Evolutionary conservation across 2,113 vertebrate genomes (phyloP), one percentile per base, ranked within the genome.

Genomic region (Arvicanthis niloticus): DNA sequence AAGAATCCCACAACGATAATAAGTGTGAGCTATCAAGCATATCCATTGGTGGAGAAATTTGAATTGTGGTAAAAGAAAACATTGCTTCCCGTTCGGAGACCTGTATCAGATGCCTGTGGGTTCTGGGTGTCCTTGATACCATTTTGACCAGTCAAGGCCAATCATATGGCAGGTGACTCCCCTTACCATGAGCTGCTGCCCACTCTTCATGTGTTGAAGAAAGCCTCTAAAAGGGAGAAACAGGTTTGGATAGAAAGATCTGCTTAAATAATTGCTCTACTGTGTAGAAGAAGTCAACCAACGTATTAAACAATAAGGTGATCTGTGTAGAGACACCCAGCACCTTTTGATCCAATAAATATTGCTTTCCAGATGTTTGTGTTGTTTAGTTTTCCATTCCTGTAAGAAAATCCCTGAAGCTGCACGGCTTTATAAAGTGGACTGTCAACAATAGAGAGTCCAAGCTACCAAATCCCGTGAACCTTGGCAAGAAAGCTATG

Each of bases 11-110:
- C 60, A 51, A 29, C 53, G 58, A 24, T 56, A 81, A 85, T 93
- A 93, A 67, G 60, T 51, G 58, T 62, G 80, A 42, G 45, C 67
- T 82, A 70, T 82, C 65, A 96, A 96, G 40, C n/a, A 37, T 48
- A 86, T 89, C 85, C 42, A 60, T 91, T 82, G 67, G 76, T n/a
- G 24, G 81, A 75, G 65, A 90, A 88, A 67, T 80, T 40, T 80
- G 80, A 94, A 80, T 19, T 77, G 88, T 21, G 60, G 40, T 19
- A 65, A 67, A 96, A 95, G 5, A 11, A 65, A 19, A 58, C n/a
- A 15, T 7, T 68, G 24, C 9, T 80, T 78, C 72, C 58, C n/a
- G 51, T 58, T 0, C 8, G 17, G 48, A 22, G 67, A 34, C 65
- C 45, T 53, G 56, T 8, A 6, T 17, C 37, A 5, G 75, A 37